Evolutionary conservation across 2,888 invertebrate species (phyloP), one percentile per base, ranked within the genome.

Genomic region (Papilio elwesi): DNA sequence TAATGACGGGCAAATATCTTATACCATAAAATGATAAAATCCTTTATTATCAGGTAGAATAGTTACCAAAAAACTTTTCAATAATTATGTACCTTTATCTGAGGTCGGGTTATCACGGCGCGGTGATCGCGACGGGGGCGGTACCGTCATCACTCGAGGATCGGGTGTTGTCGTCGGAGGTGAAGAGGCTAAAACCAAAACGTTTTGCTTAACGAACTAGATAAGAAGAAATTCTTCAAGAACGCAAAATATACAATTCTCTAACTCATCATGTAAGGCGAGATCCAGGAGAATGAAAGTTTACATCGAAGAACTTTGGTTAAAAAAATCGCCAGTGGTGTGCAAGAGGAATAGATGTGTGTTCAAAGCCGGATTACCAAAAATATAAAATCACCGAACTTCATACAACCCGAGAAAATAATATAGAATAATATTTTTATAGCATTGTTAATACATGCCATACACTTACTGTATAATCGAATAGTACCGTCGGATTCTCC

Each of bases 401-500:
- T 12, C 55, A 12, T 57, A 26, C 11, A 55, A 13, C 16, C 6
- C 16, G 11, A 55, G 11, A 26, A 26, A 55, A 15, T 5, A 10
- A 55, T 13, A 26, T 26, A 26, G 26, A 26, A 1, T 2, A 26
- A 26, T 26, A 26, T 26, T 26, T 26, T 26, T 26, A 4, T 4
- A 57, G 10, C 6, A 43, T 47, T 13, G 36, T 15, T 15, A 10
- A n/a, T 10, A 12, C 9, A 26, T 26, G 2, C 26, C 38, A 13
- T 12, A 16, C 11, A 96, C 97, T 96, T 94, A 98, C 98, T 97
- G 90, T 98, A 98, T 77, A 98, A 95, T 80, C 97, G 95, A 87
- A 98, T 98, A 76, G 96, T 96, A 78, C 98, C 98, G 90, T 98
- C 98, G 65, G 98, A 98, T 88, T 98, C 97, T 76, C 98, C 98